Evolutionary conservation across 1,140 invertebrate genomes (phyloP), one percentile per base, ranked within the genome.

Genomic region (Eriocheir sinensis): DNA sequence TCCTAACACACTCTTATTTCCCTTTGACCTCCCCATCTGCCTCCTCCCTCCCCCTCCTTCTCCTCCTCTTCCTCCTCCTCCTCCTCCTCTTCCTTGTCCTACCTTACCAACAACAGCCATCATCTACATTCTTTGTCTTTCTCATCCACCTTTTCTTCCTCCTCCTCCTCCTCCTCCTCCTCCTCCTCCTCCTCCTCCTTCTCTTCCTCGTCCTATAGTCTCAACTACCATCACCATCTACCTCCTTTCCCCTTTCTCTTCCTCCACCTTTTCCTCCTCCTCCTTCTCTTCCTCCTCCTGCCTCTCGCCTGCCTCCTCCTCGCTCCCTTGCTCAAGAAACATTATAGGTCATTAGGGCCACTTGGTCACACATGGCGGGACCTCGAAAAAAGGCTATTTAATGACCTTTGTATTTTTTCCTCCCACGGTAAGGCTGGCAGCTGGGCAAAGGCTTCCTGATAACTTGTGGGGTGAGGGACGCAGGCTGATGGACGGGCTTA

Each of bases 321-420:
- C 53, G 2, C 80, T 32, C 30, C 80, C n/a, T 81, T 36, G 34
- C 80, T 81, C 80, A 81, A 81, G 80, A 81, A 81, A 81, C 80
- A 81, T 81, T 81, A 81, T 4, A 30, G n/a, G 80, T 81, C 80
- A 81, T 81, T 81, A 81, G n/a, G 80, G 30, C 3, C 80, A 81
- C 80, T 81, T 36, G 80, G 80, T 36, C 80, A 81, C 80, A 81
- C 80, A 81, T 81, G 80, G 30, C 34, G 34, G 34, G 80, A 81
- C 3, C n/a, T 32, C n/a, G 34, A 81, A 81, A 81, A 81, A 81
- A 81, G 80, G 34, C n/a, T 36, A 9, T 81, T 81, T 81, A 81
- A 81, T 81, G 80, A 81, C 80, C 80, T 81, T 53, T 53, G 48
- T 81, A 81, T 81, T 81, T 81, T 81, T 81, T 32, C 80, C 34